These are phyloP conservation scores for Ormyrus labotus DNA, from an alignment of 2,888 invertebrate genomes.

Conservation along the genomic window DNA sequence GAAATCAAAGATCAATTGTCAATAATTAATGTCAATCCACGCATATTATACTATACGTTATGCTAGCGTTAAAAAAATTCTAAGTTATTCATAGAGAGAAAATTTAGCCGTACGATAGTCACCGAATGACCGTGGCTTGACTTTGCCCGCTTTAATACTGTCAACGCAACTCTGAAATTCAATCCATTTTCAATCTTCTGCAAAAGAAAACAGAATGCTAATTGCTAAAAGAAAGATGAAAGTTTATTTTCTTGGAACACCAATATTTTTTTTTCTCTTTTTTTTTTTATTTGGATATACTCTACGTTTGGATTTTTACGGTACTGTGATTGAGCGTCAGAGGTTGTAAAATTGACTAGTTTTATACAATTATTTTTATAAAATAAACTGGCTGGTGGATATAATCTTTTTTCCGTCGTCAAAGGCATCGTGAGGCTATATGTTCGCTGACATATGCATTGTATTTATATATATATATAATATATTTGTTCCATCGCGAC, in stretches of 20 bases:
- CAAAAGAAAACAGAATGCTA: constrained; percentile 43
- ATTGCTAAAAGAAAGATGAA: constrained; percentile 36
- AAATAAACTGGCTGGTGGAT: constrained; percentile 71
- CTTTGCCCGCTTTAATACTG: constrained; percentile 71
- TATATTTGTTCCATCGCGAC: constrained; percentile 24
- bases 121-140: constrained; percentile 72
- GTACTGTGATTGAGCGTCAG: constrained; percentile 73
- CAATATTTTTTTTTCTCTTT: constrained; percentile 34
- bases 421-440: constrained; percentile 30
- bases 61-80: constrained; percentile 50
- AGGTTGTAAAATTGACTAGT: constrained; percentile 75
- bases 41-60: constrained; percentile 49
- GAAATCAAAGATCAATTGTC: constrained; percentile 52
- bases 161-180: constrained; percentile 74
- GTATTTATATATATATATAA: constrained; percentile 42
- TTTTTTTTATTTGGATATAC: constrained; percentile 31
- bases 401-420: constrained; percentile 29
- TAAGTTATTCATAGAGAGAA: constrained; percentile 44
- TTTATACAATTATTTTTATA: constrained; percentile 77
- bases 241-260: constrained; percentile 51
- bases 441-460: constrained; percentile 27
- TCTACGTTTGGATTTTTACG: constrained; percentile 64
- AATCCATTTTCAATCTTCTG: constrained; percentile 61
- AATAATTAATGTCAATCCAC: constrained; percentile 56
- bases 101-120: constrained; percentile 43